Percentiles rank a stretch among this genome's conserved stretches.
phyloP scores from a whole-genome alignment of 2,797 vertebrate species.

The Diplodus sargus region DNA sequence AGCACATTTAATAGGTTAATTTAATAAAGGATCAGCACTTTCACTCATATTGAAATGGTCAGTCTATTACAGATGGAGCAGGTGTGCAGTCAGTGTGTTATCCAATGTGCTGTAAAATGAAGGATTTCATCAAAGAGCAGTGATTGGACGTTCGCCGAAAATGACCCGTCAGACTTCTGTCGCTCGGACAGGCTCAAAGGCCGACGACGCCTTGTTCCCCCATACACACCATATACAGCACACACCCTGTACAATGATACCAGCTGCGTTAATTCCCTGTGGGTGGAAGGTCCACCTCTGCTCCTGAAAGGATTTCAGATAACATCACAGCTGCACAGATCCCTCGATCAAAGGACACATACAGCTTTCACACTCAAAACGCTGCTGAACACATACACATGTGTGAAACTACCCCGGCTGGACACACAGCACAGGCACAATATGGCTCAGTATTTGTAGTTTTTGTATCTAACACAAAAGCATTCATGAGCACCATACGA shows the following conservation, averaged over 20 bases:
- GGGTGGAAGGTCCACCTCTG: slow-evolving; percentile 22
- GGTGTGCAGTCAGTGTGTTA: slow-evolving; percentile 53
- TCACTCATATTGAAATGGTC: slow-evolving; percentile 50
- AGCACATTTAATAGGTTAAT: slow-evolving; percentile 71
- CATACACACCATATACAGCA: not conserved
- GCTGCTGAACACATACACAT: not conserved
- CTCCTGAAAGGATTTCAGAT: slow-evolving; percentile 9
- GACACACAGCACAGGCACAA: too few species aligned
- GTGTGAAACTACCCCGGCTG: not conserved
- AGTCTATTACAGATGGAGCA: slow-evolving; percentile 50
- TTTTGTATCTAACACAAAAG: too few species aligned
- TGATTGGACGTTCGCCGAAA: slow-evolving; percentile 42
- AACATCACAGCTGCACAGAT: not conserved
- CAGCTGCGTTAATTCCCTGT: slow-evolving; percentile 8
- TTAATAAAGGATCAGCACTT: slow-evolving; percentile 74
- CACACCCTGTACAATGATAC: not conserved
- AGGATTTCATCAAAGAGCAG: slow-evolving; percentile 52
- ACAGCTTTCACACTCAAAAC: not conserved
- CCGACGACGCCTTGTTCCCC: slow-evolving; percentile 4
- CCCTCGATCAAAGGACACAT: not conserved
- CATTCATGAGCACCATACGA: not conserved
- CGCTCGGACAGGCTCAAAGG: slow-evolving; percentile 21
- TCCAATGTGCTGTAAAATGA: slow-evolving; percentile 60
- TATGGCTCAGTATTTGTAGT: not conserved
- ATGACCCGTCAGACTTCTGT: slow-evolving; percentile 37